Percentiles rank a stretch among this genome's conserved stretches.
These are phyloP conservation scores for Perizoma flavofasciatum DNA, from an alignment of 2,888 invertebrate genomes.

Conservation along the genomic window DNA sequence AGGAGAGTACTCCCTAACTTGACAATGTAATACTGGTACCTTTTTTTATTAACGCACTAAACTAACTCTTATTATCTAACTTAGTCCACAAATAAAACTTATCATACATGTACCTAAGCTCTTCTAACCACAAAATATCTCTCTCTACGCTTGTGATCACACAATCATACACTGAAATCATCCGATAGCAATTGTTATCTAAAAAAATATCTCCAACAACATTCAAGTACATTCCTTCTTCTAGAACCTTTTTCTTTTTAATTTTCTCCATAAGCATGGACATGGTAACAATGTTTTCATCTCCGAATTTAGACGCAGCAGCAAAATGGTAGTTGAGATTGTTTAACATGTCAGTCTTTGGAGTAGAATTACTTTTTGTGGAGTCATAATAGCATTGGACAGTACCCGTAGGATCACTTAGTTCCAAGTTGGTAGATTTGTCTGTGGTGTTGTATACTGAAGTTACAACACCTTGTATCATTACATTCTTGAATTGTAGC, in stretches of 20 bases:
- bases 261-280: slow-evolving; percentile 60
- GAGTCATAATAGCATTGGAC: slow-evolving; percentile 67
- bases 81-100: slow-evolving; percentile 64
- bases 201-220: slow-evolving; percentile 72
- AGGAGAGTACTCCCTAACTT: too few relatives aligned
- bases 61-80: not conserved
- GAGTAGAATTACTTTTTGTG: slow-evolving; percentile 57
- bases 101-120: slow-evolving; percentile 70
- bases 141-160: slow-evolving; percentile 56
- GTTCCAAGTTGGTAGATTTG: slow-evolving; percentile 59
- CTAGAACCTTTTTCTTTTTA: slow-evolving; percentile 51
- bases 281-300: slow-evolving; percentile 60
- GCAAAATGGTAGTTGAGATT: slow-evolving; percentile 56
- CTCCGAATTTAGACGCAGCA: slow-evolving; percentile 50
- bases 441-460: slow-evolving; percentile 57
- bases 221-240: slow-evolving; percentile 59
- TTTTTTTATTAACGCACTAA: too few relatives aligned
- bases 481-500: slow-evolving; percentile 69
- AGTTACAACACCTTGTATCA: slow-evolving; percentile 72
- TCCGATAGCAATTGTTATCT: slow-evolving; percentile 60
- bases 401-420: slow-evolving; percentile 71
- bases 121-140: slow-evolving; percentile 74
- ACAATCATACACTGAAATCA: slow-evolving; percentile 69
- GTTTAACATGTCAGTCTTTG: slow-evolving; percentile 49
- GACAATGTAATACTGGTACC: too few relatives aligned